These are phyloP conservation scores for Pristionchus mayeri DNA, from an alignment of 2,888 invertebrate species.

Conservation along the genomic window DNA sequence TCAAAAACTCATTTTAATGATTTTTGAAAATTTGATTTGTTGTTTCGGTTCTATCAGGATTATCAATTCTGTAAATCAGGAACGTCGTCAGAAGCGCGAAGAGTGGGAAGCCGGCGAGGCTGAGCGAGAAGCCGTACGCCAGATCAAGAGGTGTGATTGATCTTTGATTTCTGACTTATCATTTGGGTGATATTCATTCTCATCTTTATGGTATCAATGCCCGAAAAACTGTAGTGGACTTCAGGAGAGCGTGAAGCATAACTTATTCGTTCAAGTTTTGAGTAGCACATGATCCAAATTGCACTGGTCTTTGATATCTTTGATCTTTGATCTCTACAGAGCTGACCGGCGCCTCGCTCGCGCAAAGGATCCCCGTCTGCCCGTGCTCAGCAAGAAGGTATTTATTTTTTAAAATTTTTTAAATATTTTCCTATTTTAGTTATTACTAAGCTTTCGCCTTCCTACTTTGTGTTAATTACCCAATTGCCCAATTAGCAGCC, in stretches of 20 bases:
- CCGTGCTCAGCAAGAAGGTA: constrained; percentile 35
- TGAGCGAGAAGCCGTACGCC: not conserved
- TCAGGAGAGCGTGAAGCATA: too few relatives aligned
- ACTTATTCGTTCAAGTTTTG: too few relatives aligned
- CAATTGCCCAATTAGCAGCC: too few relatives aligned
- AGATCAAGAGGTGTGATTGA: not conserved
- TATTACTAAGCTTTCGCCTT: not conserved
- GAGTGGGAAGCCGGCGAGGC: not conserved
- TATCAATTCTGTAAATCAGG: too few relatives aligned
- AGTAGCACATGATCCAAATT: not conserved
- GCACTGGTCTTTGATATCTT: not conserved
- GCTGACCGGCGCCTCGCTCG: not conserved
- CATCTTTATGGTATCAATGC: not conserved
- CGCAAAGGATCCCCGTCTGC: constrained; percentile 36
- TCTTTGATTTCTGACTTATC: not conserved
- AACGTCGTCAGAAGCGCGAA: not conserved
- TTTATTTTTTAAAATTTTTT: not conserved
- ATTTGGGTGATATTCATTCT: too few relatives aligned
- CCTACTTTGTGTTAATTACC: too few relatives aligned
- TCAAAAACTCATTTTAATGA: too few relatives aligned
- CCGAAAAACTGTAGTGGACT: too few relatives aligned
- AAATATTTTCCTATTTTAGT: not conserved
- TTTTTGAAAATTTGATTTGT: too few relatives aligned
- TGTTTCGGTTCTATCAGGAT: too few relatives aligned
- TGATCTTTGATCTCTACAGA: constrained; percentile 1